Base-by-base conservation (phyloP, 2,113 vertebrate genomes). In the Aplodontia rufa region DNA sequence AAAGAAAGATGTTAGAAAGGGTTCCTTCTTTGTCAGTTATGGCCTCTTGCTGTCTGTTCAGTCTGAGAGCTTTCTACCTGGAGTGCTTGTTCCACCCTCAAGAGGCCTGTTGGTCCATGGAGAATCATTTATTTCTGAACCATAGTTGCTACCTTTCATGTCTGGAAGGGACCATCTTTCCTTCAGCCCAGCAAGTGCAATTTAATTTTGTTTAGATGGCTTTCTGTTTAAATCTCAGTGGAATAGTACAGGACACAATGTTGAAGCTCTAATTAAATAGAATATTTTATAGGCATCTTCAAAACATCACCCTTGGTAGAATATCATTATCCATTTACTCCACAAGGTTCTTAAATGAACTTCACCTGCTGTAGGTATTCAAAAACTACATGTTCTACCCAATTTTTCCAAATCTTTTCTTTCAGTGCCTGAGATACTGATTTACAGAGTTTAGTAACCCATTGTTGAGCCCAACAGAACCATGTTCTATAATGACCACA, bases 11-110 rank as follows among this genome's bases (percentile, higher is more conserved):
- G 37, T 80, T 89, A 78, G 19, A 81, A 82, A 49, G 90, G 76
- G 68, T 84, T 82, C 42, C 4, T 32, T 85, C 90, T 90, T 84
- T 90, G 42, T 82, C 53, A 92, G 85, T 78, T 17, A 35, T 88
- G 78, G 90, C 85, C 94, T 96, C 96, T 89, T 86, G 72, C 76
- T 93, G 42, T 90, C 83, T 96, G 94, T 85, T 97, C 87, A 84
- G 55, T 78, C n/a, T 85, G 42, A 95, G 95, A 92, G 81, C 87
- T 96, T 90, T 97, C 75, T 45, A 97, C 60, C 66, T 85, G 16
- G 35, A 97, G 90, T 87, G 75, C 45, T 74, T 95, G 10, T 83
- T 96, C 66, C 28, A 80, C 22, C 35, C 92, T 91, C 64, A 32
- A 90, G 96, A 97, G 96, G 66, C 24, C 37, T 64, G 22, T 30